Conservation (phyloP, 1,140 invertebrate species). For the Leptinotarsa lineolata region DNA sequence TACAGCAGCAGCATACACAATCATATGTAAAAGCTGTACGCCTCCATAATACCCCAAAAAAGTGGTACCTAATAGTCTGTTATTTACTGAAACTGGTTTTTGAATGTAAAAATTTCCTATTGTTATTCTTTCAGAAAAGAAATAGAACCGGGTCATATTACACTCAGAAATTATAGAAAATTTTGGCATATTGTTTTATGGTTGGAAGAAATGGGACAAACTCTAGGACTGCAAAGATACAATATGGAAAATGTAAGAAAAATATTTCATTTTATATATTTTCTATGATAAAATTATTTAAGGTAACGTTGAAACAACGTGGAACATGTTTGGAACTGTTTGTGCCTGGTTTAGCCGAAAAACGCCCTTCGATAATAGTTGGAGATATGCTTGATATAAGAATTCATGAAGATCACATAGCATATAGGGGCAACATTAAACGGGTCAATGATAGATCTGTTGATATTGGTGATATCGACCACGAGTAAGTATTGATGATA, state of each 20-base stretch:
- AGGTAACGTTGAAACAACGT: slow-evolving; percentile 33
- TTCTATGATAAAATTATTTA: slow-evolving; percentile 4
- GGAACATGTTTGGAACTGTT: slow-evolving; percentile 35
- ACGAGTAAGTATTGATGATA: slow-evolving; percentile 35
- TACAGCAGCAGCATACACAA: too few relatives aligned
- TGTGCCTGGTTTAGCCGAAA: slow-evolving; percentile 52
- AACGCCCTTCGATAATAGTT: slow-evolving; percentile 48
- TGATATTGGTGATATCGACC: slow-evolving; percentile 36
- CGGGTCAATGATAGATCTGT: slow-evolving; percentile 42
- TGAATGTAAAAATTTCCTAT: neutral
- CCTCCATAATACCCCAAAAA: too few relatives aligned
- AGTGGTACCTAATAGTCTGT: too few relatives aligned
- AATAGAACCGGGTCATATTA: slow-evolving; percentile 31
- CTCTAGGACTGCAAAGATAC: slow-evolving; percentile 41
- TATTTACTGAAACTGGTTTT: slow-evolving; percentile 7
- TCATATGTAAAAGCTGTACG: too few relatives aligned
- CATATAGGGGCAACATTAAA: slow-evolving; percentile 44
- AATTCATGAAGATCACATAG: slow-evolving; percentile 43
- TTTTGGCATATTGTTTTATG: slow-evolving; percentile 49
- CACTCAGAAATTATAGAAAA: slow-evolving; percentile 39
- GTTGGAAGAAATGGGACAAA: slow-evolving; percentile 44
- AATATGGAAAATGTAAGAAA: slow-evolving; percentile 49
- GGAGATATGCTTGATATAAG: slow-evolving; percentile 47
- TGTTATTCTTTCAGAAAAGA: slow-evolving; percentile 24
- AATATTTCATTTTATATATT: neutral